Evolutionary conservation across 2,797 vertebrate species (phyloP).

Genomic region (Danio jaintianensis): DNA sequence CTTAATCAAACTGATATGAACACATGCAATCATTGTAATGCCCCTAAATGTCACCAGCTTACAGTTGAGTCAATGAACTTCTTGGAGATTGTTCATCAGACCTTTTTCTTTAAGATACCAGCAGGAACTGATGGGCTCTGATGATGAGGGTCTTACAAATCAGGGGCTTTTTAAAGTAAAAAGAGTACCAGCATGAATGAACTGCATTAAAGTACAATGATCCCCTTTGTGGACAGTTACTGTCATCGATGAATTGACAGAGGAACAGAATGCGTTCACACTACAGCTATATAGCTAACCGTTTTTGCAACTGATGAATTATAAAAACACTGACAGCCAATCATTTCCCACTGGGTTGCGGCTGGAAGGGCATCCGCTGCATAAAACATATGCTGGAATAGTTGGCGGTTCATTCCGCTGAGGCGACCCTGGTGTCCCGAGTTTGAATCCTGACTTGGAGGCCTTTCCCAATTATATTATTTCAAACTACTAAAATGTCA

Average conservation of each 20-base stretch:
- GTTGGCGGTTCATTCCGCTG: no score
- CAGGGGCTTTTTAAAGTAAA: constrained; percentile 3
- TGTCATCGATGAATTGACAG: background rate
- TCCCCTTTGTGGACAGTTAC: background rate
- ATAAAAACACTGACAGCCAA: no score
- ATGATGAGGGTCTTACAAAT: background rate
- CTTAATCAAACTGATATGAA: background rate
- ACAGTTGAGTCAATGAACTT: background rate
- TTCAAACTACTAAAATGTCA: no score
- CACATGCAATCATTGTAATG: constrained; percentile 14
- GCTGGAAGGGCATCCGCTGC: no score
- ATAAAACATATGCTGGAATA: no score
- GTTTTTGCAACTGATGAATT: no score
- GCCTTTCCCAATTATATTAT: no score
- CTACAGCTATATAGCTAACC: no score
- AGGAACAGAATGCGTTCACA: no score
- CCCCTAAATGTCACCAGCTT: constrained; percentile 16
- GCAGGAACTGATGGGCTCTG: constrained; percentile 27
- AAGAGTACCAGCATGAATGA: background rate
- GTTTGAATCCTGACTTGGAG: no score
- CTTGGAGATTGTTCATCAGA: constrained; percentile 10
- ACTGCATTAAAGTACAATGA: background rate
- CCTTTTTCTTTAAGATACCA: constrained; percentile 1
- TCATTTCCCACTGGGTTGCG: no score
- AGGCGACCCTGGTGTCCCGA: no score